A percentile compares a stretch with the other conserved stretches of the same genome.
phyloP scores from a whole-genome alignment of 2,113 vertebrate genomes.

The Festucalex cinctus region DNA sequence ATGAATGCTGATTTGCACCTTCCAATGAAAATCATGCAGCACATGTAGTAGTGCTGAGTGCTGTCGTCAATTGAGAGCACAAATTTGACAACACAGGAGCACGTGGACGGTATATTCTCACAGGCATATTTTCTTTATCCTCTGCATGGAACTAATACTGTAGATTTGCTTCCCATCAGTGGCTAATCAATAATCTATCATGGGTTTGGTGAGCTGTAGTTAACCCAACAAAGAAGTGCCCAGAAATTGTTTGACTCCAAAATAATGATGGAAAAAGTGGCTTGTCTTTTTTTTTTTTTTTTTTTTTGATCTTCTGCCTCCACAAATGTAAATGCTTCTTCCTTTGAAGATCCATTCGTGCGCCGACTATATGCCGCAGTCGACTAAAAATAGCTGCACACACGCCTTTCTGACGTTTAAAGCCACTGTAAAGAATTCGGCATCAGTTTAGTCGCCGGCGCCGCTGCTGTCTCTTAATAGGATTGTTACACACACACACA shows the following conservation, averaged over 20 bases:
- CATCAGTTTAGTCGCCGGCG: background rate
- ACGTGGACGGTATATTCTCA: too few species aligned
- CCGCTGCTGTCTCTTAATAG: background rate
- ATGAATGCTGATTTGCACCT: slow-evolving; percentile 32
- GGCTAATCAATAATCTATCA: too few species aligned
- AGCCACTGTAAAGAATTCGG: slow-evolving; percentile 14
- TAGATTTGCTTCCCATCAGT: too few species aligned
- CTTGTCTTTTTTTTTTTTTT: background rate
- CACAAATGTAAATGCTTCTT: background rate
- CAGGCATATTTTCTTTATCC: too few species aligned
- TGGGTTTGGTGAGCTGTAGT: too few species aligned
- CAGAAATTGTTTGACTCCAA: background rate
- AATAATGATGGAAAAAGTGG: background rate
- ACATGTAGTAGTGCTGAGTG: too few species aligned
- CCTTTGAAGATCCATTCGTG: slow-evolving; percentile 1
- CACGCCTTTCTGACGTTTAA: background rate
- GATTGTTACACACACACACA: background rate
- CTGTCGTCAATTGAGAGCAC: too few species aligned
- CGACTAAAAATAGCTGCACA: slow-evolving; percentile 15
- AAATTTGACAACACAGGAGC: too few species aligned
- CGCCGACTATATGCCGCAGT: slow-evolving; percentile 5
- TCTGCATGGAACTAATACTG: too few species aligned
- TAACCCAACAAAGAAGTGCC: too few species aligned
- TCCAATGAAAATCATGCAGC: slow-evolving; percentile 18
- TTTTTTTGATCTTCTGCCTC: background rate